phyloP scores from a whole-genome alignment of 2,113 vertebrate genomes.

The Oryzias curvinotus region DNA sequence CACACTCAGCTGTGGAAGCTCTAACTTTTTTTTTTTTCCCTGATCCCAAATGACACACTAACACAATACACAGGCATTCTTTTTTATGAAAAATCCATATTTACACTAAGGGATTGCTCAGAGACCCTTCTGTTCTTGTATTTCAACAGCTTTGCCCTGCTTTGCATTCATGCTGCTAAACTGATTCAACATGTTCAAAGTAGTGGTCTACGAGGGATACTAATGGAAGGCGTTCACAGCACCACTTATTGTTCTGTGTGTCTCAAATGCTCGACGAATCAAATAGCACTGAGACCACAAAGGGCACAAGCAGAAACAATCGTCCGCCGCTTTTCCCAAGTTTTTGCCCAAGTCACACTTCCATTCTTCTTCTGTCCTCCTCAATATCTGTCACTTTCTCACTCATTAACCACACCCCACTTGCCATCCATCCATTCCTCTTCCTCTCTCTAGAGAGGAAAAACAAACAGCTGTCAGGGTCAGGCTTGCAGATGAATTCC shows the following conservation, averaged over 20 bases:
- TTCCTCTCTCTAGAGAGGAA: conserved; percentile 59
- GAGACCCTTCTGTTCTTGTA: conserved; percentile 39
- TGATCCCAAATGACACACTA: conserved; percentile 55
- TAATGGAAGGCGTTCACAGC: conserved; percentile 59
- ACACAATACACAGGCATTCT: conserved; percentile 39
- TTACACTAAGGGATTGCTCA: conserved; percentile 51
- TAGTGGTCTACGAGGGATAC: conserved; percentile 53
- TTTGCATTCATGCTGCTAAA: conserved; percentile 54
- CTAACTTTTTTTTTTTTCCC: conserved; percentile 14
- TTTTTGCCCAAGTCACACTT: conserved; percentile 35
- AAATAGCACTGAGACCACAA: conserved; percentile 39
- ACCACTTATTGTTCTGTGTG: conserved; percentile 54
- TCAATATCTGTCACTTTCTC: conserved; percentile 58
- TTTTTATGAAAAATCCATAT: conserved; percentile 56
- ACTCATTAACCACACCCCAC: conserved; percentile 52
- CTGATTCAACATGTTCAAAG: conserved; percentile 54
- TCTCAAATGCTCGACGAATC: conserved; percentile 55
- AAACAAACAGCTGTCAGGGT: conserved; percentile 78
- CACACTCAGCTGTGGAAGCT: conserved; percentile 27
- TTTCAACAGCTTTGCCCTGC: conserved; percentile 34
- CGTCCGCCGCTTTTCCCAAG: conserved; percentile 11
- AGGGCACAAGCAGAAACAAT: conserved; percentile 33
- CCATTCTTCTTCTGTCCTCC: conserved; percentile 54
- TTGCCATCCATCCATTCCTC: conserved; percentile 42
- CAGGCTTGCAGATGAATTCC: conserved; percentile 71